These are phyloP conservation scores for Polypedilum vanderplanki DNA, from an alignment of 1,140 invertebrate genomes.

Conservation along the genomic window DNA sequence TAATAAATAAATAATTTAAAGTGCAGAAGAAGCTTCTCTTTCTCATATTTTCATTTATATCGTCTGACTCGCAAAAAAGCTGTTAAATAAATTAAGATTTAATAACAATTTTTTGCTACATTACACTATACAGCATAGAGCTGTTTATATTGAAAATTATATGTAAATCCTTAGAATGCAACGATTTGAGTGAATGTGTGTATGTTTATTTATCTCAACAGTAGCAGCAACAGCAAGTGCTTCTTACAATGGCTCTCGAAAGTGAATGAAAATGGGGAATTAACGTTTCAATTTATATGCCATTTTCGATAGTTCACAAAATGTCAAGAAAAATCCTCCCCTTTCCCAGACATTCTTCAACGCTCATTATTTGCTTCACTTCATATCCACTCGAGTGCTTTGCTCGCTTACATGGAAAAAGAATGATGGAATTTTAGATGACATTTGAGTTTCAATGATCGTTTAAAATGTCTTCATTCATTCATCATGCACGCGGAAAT, in stretches of 20 bases:
- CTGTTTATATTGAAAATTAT: background rate
- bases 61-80: background rate
- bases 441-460: background rate
- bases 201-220: slow-evolving; percentile 22
- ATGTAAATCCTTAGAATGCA: slow-evolving; percentile 22
- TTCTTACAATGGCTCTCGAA: background rate
- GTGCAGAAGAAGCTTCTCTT: background rate
- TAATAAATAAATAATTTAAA: background rate
- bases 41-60: background rate
- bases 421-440: background rate
- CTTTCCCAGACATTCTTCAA: background rate
- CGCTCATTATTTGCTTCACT: background rate
- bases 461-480: background rate
- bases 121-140: too few species aligned
- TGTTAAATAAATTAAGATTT: slow-evolving; percentile 26
- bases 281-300: slow-evolving; percentile 7
- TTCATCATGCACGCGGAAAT: background rate
- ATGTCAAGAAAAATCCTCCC: slow-evolving; percentile 2
- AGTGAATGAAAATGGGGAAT: background rate
- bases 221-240: background rate
- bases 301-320: background rate
- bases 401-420: background rate
- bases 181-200: background rate
- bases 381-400: background rate
- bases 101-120: background rate